Evolutionary conservation across 2,888 invertebrate species (phyloP).

Genomic region (Drosophila tripunctata): DNA sequence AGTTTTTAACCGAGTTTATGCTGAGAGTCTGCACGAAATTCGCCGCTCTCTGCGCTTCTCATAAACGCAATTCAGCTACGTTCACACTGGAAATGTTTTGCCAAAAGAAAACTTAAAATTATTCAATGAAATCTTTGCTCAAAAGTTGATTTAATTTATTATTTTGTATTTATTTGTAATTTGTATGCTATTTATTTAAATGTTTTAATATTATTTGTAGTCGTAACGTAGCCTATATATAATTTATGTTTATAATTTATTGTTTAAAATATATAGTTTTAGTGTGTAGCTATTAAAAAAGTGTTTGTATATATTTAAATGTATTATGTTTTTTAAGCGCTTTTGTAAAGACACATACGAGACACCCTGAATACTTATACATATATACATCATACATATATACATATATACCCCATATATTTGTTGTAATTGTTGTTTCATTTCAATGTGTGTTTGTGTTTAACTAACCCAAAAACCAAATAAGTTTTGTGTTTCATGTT

Average conservation of each 20-base stretch:
- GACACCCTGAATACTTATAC: constrained; percentile 10
- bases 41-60: not conserved
- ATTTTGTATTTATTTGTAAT: constrained; percentile 25
- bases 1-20: no score
- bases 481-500: constrained; percentile 29
- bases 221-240: no score
- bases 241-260: constrained; percentile 16
- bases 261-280: constrained; percentile 19
- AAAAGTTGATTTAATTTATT: not conserved
- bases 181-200: constrained; percentile 16
- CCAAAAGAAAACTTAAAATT: no score
- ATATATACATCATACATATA: constrained; percentile 13
- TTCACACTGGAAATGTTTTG: not conserved
- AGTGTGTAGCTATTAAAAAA: constrained; percentile 2
- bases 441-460: constrained; percentile 32
- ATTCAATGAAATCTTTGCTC: no score
- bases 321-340: constrained; percentile 22
- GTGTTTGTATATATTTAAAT: constrained; percentile 23
- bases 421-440: constrained; percentile 52
- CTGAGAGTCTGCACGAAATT: no score
- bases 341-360: constrained; percentile 13
- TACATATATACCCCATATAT: constrained; percentile 18
- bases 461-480: constrained; percentile 18
- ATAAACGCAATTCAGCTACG: not conserved
- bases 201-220: constrained; percentile 20